phyloP scores from a whole-genome alignment of 2,797 vertebrate genomes.

The Enoplosus armatus region DNA sequence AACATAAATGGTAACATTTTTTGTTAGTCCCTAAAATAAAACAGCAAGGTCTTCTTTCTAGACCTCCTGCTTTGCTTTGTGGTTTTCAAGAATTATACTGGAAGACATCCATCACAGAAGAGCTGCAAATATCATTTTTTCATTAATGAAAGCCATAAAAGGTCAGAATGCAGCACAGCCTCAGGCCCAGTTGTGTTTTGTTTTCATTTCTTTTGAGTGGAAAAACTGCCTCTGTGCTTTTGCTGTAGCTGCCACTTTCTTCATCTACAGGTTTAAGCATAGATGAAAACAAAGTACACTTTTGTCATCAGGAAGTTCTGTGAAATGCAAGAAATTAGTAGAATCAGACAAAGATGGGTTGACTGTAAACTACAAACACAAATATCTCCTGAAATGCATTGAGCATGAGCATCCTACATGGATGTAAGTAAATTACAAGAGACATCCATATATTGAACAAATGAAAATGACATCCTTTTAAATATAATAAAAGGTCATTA shows the following conservation, averaged over 20 bases:
- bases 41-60: background rate
- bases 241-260: background rate
- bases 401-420: background rate
- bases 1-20: background rate
- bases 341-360: no score
- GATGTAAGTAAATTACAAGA: background rate
- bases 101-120: constrained; percentile 9
- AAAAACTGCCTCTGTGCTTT: background rate
- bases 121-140: background rate
- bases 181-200: constrained; percentile 2
- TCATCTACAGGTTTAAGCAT: background rate
- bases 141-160: constrained; percentile 29
- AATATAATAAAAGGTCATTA: background rate
- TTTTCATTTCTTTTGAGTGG: background rate
- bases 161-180: constrained; percentile 19
- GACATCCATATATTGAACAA: background rate
- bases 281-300: no score
- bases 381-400: background rate
- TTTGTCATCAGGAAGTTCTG: background rate
- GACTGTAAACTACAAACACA: background rate
- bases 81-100: background rate
- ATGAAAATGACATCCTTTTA: background rate
- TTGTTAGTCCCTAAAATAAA: background rate
- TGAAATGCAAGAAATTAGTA: no score
- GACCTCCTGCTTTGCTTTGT: background rate